Conservation (phyloP, 2,888 invertebrate species). For the Toxonevra muliebris region DNA sequence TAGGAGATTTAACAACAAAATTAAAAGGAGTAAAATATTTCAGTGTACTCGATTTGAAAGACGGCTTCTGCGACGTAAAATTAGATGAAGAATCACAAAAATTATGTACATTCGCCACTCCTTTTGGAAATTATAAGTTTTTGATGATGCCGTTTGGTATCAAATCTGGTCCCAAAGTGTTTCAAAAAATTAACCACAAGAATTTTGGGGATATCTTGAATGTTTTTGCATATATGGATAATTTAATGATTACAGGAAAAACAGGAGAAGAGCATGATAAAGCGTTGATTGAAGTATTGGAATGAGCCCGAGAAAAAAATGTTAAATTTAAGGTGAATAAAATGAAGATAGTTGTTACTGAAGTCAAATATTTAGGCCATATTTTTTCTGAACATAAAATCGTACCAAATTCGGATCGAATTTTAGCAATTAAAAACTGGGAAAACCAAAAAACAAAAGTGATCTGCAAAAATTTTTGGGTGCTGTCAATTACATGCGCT, state of each 20-base stretch:
- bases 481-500: background rate
- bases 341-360: slow-evolving; percentile 1
- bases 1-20: slow-evolving; percentile 13
- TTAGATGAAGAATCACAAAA: slow-evolving; percentile 10
- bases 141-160: slow-evolving; percentile 11
- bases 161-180: slow-evolving; percentile 8
- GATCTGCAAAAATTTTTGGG: slow-evolving; percentile 6
- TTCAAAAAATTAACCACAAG: slow-evolving; percentile 13
- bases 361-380: slow-evolving; percentile 14
- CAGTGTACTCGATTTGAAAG: slow-evolving; percentile 5
- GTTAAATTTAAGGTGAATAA: slow-evolving; percentile 6
- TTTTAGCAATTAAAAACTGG: slow-evolving; percentile 10
- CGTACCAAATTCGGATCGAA: slow-evolving; percentile 9
- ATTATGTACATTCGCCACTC: slow-evolving; percentile 7
- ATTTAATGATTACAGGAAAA: slow-evolving; percentile 17
- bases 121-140: slow-evolving; percentile 12
- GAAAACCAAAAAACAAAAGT: slow-evolving; percentile 5
- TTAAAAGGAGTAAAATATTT: slow-evolving; percentile 1
- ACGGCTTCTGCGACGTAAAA: slow-evolving; percentile 1
- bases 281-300: background rate
- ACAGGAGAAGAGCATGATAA: slow-evolving; percentile 5
- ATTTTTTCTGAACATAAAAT: slow-evolving; percentile 12
- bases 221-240: too few relatives aligned
- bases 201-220: slow-evolving; percentile 13
- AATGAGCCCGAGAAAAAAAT: slow-evolving; percentile 2